Percentiles rank a stretch among this genome's conserved stretches.
These are phyloP conservation scores for Turritopsis dohrnii DNA, from an alignment of 30 jellyfish, hydroid and myxozoan genomes.

Conservation along the genomic window DNA sequence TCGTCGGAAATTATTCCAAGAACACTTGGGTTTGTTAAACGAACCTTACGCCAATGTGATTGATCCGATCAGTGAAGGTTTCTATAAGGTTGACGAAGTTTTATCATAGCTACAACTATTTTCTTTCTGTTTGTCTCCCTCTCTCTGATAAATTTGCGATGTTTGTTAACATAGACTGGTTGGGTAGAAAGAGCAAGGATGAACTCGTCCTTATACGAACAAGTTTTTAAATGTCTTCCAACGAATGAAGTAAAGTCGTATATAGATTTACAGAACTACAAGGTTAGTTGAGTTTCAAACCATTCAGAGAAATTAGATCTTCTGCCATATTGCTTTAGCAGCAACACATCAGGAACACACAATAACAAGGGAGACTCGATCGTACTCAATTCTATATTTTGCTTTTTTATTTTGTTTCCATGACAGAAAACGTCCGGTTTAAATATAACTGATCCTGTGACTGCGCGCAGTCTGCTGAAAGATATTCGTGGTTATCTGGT, in stretches of 20 bases:
- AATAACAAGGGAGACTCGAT: background rate
- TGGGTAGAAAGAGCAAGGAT: conserved; percentile 63
- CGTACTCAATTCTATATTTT: background rate
- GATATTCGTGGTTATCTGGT: conserved; percentile 72
- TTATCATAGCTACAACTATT: background rate
- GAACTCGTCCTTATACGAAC: conserved; percentile 69
- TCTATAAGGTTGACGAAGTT: conserved; percentile 40
- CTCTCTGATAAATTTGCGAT: background rate
- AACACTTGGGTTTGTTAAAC: conserved; percentile 65
- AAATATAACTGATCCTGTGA: conserved; percentile 26
- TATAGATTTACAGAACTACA: conserved; percentile 46
- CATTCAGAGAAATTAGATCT: no score
- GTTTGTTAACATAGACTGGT: conserved; percentile 39
- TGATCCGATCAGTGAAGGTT: conserved; percentile 66
- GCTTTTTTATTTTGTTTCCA: background rate
- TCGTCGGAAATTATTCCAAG: conserved; percentile 57
- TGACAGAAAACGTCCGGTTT: conserved; percentile 40
- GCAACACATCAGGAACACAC: no score
- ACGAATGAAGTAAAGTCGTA: conserved; percentile 64
- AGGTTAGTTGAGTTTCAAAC: conserved; percentile 44
- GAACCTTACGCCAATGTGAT: conserved; percentile 41
- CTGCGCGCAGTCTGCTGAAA: conserved; percentile 44
- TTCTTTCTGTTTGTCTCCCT: background rate
- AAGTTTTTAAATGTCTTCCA: conserved; percentile 85
- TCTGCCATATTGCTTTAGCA: no score